Percentiles rank a stretch among this genome's conserved stretches.
phyloP scores from a whole-genome alignment of 2,888 invertebrate genomes.

The Orchesella flavescens region DNA sequence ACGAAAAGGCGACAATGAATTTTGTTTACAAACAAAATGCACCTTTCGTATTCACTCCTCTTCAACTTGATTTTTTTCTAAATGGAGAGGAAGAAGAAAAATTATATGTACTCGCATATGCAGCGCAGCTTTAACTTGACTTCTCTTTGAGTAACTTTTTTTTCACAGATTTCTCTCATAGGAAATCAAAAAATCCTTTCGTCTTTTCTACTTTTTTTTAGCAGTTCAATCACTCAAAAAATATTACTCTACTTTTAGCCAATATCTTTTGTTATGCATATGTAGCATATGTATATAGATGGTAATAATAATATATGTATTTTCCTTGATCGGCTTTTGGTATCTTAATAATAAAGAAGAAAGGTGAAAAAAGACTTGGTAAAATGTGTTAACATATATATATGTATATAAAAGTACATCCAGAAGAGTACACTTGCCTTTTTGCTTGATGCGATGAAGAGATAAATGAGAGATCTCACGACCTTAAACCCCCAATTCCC shows the following conservation, averaged over 20 bases:
- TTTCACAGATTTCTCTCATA: slow-evolving; percentile 56
- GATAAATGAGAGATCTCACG: slow-evolving; percentile 64
- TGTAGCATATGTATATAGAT: not conserved
- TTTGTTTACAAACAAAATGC: not conserved
- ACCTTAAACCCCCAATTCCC: slow-evolving; percentile 65
- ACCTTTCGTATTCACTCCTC: too few species aligned
- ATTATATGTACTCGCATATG: not conserved
- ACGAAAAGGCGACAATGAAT: slow-evolving; percentile 17
- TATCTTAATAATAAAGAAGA: not conserved
- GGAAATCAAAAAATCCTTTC: slow-evolving; percentile 58
- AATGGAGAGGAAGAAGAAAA: not conserved
- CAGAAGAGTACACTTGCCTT: not conserved
- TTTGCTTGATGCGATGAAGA: slow-evolving; percentile 59
- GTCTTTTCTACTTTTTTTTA: slow-evolving; percentile 40
- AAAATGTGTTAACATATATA: not conserved
- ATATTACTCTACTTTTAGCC: not conserved
- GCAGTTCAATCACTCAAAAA: slow-evolving; percentile 59
- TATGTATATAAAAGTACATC: not conserved
- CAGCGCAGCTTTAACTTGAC: slow-evolving; percentile 14
- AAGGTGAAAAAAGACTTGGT: not conserved
- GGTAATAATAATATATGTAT: not conserved
- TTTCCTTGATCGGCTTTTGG: not conserved
- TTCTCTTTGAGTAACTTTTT: slow-evolving; percentile 38
- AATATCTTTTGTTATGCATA: not conserved
- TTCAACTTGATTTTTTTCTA: not conserved